Evolutionary conservation across 2,888 invertebrate genomes (phyloP).

Genomic region (Branchipolynoe longqiensis): DNA sequence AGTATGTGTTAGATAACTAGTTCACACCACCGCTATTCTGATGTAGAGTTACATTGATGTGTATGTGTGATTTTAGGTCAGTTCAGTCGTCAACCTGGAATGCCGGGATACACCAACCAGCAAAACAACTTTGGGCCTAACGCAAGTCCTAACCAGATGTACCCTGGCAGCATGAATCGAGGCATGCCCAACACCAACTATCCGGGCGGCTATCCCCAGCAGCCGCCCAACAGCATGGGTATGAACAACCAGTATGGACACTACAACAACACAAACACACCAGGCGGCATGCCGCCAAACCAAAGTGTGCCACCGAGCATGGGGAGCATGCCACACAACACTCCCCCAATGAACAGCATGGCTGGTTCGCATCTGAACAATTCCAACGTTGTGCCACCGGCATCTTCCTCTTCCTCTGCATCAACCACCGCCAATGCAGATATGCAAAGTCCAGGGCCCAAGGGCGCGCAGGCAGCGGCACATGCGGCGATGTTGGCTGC

Average conservation of each 20-base stretch:
- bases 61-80: conserved; percentile 51
- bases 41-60: too few relatives aligned
- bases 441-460: conserved; percentile 67
- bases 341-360: conserved; percentile 39
- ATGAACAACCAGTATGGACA: conserved; percentile 62
- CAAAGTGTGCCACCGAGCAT: conserved; percentile 8
- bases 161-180: conserved; percentile 59
- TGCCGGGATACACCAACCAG: conserved; percentile 55
- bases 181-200: conserved; percentile 40
- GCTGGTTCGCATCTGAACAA: conserved; percentile 33
- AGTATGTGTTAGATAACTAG: too few relatives aligned
- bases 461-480: conserved; percentile 80
- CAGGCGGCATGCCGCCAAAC: conserved; percentile 20
- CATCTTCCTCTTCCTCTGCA: neutral
- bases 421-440: too few relatives aligned
- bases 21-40: too few relatives aligned
- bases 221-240: conserved; percentile 40
- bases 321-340: neutral
- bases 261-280: conserved; percentile 52
- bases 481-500: conserved; percentile 79
- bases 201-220: conserved; percentile 23
- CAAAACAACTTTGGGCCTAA: conserved; percentile 61
- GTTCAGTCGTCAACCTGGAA: conserved; percentile 50
- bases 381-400: neutral
- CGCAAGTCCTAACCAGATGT: conserved; percentile 59